These are phyloP conservation scores for Oreochromis tanganicae DNA, from an alignment of 2,113 vertebrate species.

Conservation along the genomic window DNA sequence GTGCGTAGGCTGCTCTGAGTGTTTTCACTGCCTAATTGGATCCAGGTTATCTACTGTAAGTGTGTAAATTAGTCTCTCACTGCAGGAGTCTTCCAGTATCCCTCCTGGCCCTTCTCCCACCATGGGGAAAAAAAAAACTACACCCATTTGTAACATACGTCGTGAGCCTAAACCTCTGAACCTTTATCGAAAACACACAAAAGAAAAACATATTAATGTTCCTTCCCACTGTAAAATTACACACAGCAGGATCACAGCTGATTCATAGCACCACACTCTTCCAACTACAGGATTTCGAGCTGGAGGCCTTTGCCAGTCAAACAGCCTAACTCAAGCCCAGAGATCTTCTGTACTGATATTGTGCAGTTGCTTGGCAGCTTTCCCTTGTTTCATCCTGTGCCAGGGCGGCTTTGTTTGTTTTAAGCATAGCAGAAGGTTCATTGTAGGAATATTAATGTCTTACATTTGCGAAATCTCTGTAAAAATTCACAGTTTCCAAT, in stretches of 20 bases:
- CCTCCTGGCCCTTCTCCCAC: not conserved
- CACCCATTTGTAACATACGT: not conserved
- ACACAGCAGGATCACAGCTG: not conserved
- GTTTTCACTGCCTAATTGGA: conserved; percentile 49
- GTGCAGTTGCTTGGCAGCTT: conserved; percentile 1
- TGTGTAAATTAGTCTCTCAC: conserved; percentile 45
- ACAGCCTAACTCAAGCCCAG: not conserved
- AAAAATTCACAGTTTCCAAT: conserved; percentile 24
- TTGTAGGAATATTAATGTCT: conserved; percentile 47
- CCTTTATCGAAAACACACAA: not conserved
- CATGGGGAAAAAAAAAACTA: not conserved
- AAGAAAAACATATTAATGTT: not conserved
- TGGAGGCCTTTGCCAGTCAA: conserved; percentile 4
- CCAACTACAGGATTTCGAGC: conserved; percentile 4
- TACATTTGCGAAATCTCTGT: conserved; percentile 45
- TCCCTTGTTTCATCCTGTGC: not conserved
- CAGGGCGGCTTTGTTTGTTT: conserved; percentile 34
- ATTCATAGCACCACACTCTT: not conserved
- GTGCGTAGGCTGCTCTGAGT: not conserved
- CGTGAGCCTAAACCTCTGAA: not conserved
- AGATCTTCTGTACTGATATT: not conserved
- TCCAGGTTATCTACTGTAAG: conserved; percentile 19
- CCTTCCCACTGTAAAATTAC: not conserved
- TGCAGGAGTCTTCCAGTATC: not conserved
- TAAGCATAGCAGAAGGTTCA: conserved; percentile 34